Conservation (phyloP, 1,140 invertebrate species). For the Sminthurinus signatus region DNA sequence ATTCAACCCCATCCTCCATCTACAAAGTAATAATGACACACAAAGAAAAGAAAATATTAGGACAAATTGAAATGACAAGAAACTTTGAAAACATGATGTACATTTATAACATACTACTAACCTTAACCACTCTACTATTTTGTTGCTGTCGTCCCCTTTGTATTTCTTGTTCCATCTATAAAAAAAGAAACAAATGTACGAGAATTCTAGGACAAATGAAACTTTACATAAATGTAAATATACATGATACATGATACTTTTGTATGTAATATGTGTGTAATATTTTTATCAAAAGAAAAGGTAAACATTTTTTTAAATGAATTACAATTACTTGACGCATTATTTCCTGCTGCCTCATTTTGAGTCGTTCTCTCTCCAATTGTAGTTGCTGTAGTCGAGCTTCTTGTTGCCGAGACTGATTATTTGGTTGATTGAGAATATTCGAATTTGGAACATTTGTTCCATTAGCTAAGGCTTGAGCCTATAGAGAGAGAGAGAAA, state of each 20-base stretch:
- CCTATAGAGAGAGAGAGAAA: conserved; percentile 41
- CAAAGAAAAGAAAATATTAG: too few relatives aligned
- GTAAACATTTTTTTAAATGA: conserved; percentile 10
- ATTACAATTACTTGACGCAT: conserved; percentile 69
- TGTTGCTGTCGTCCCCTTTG: conserved; percentile 38
- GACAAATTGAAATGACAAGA: too few relatives aligned
- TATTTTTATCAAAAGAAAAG: neutral
- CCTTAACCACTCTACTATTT: conserved; percentile 39
- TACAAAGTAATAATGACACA: neutral
- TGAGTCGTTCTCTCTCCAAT: conserved; percentile 75
- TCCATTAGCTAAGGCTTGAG: conserved; percentile 42
- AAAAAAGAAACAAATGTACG: conserved; percentile 11
- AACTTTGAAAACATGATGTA: too few relatives aligned
- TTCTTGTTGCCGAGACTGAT: conserved; percentile 59
- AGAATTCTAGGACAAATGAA: too few relatives aligned
- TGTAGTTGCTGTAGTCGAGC: conserved; percentile 73
- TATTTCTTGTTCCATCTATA: conserved; percentile 41
- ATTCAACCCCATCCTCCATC: conserved; percentile 37
- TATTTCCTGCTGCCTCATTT: conserved; percentile 81
- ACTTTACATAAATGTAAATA: too few relatives aligned
- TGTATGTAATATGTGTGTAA: too few relatives aligned
- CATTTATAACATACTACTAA: too few relatives aligned
- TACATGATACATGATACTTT: too few relatives aligned
- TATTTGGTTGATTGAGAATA: conserved; percentile 19
- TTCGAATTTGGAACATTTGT: conserved; percentile 21